Evolutionary conservation across 1,140 invertebrate genomes (phyloP), one percentile per base, ranked within the genome.

Genomic region (Sitobion miscanthi): DNA sequence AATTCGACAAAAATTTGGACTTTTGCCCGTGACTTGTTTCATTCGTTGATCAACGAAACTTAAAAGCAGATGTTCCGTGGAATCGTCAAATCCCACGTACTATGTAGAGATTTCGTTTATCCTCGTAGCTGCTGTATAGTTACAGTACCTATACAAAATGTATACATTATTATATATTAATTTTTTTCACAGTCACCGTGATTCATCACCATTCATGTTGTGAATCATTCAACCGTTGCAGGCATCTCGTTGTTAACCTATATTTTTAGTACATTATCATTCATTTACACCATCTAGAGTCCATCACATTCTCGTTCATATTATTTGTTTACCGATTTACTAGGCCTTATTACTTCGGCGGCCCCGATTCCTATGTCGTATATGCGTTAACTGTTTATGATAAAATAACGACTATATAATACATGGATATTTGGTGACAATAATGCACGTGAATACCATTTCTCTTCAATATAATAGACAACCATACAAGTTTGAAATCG

Each of bases 201-300:
- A 92, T 35, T 92, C 82, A 35, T 92, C 91, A 92, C 49, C 91
- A 92, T 83, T 92, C 77, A 85, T 85, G 91, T 92, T 83, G 47
- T 85, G 54, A 57, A 92, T 92, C 91, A 92, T 92, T 92, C 91
- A 92, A 92, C 91, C 91, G 77, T 92, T 62, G 14, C 91, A 54
- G n/a, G 20, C 45, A 92, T 92, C 91, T 83, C 91, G 91, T 92
- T 92, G 91, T 92, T 92, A 92, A 85, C 91, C 91, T 92, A 92
- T 92, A 92, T 92, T 83, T 91, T 92, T 85, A 54, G 30, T 91
- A 91, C 17, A 91, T 91, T 91, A 91, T 91, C 47, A 82, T 91
- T 91, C 45, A 82, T 82, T 92, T 92, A 83, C 35, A 83, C 82
- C 47, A 85, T 83, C 45, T 38, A 83, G 77, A 83, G 69, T 92